phyloP scores from a whole-genome alignment of 2,888 invertebrate genomes.

The Brachynemurus nebulosus region DNA sequence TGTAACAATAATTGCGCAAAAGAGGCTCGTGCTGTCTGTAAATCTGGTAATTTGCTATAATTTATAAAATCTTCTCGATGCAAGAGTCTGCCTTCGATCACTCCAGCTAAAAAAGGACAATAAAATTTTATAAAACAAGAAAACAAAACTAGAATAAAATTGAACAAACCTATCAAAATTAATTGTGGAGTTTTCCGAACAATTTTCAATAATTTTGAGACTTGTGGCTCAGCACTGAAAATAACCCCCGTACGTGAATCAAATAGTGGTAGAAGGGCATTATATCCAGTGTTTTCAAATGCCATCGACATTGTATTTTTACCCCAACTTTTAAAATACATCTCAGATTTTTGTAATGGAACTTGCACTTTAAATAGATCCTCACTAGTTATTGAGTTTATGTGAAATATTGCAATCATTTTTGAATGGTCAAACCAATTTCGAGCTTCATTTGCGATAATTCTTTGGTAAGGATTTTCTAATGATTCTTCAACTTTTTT shows the following conservation, averaged over 20 bases:
- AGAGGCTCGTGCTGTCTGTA: constrained; percentile 49
- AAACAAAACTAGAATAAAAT: not conserved
- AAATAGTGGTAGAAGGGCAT: constrained; percentile 48
- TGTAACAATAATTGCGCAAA: constrained; percentile 54
- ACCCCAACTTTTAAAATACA: constrained; percentile 54
- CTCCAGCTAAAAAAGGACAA: constrained; percentile 52
- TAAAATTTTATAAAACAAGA: constrained; percentile 3
- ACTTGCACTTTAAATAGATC: constrained; percentile 50
- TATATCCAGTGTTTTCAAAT: constrained; percentile 50
- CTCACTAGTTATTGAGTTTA: constrained; percentile 53
- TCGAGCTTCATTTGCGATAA: constrained; percentile 56
- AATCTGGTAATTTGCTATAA: constrained; percentile 48
- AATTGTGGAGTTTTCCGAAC: constrained; percentile 57
- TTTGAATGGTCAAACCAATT: constrained; percentile 57
- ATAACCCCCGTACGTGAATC: constrained; percentile 49
- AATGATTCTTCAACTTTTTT: constrained; percentile 24
- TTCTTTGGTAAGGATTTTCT: constrained; percentile 56
- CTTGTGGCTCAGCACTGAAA: constrained; percentile 53
- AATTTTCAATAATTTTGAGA: constrained; percentile 45
- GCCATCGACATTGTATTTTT: constrained; percentile 50
- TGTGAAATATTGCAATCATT: constrained; percentile 57
- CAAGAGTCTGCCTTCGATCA: constrained; percentile 53
- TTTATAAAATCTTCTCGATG: constrained; percentile 53
- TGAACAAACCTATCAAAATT: constrained; percentile 44
- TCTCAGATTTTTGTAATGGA: constrained; percentile 46